Base-by-base conservation (phyloP, 2,797 vertebrate species). In the Pristis pectinata region DNA sequence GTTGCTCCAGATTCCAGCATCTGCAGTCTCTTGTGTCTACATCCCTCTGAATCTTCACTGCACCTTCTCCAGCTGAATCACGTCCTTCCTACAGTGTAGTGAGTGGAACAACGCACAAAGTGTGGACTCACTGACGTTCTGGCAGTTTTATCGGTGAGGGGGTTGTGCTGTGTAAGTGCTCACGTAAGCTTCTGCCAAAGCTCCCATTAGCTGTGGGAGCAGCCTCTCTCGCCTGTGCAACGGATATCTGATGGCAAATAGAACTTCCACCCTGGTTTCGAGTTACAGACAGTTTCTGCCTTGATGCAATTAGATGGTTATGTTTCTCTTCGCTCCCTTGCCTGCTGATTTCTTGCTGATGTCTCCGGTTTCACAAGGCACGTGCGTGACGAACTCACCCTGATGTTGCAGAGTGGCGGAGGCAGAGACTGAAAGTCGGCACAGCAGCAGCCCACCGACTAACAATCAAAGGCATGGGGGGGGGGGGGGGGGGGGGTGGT, bases 311-410 rank as follows among this genome's bases (percentile, higher is more conserved):
- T 72, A 94, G 94, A 74, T 94, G 53, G 77, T n/a, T 53, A 87
- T 74, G 34, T 67, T 15, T 72, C 2, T 41, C 53, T 34, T 59
- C 76, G 30, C 24, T n/a, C 53, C 10, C 70, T 91, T 56, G 67
- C 83, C 44, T 37, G 72, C 37, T 85, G 59, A 30, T 70, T 44
- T 1, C 22, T 67, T 82, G 30, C 44, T 44, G 22, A 74, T 34
- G 94, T 80, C 93, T 95, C 94, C 0, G 30, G 79, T 95, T 95
- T 95, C 94, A 92, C 24, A 56, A 19, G 30, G 6, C 22, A 3
- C 64, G 0, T 27, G 37, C 7, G 13, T 27, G 13, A 79, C 19
- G 7, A 4, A 70, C 61, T 70, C 61, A 70, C 3, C 19, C 37
- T 7, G 0, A 22, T 92, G n/a, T 3, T 13, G 37, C 6, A 19